Conservation (phyloP, 2,888 invertebrate genomes). For the Biston stratarius region DNA sequence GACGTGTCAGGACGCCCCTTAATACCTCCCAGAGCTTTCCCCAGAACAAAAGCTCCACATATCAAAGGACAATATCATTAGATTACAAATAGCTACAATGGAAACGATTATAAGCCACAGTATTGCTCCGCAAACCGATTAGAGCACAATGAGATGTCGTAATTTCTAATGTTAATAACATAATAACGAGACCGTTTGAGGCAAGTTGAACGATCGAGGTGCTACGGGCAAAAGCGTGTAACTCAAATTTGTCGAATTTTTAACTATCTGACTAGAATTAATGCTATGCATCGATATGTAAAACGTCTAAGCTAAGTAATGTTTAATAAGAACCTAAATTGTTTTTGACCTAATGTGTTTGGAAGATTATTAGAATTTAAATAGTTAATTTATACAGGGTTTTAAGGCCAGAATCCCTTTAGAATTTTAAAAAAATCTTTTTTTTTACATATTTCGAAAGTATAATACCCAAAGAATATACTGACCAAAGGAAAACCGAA, state of each 20-base stretch:
- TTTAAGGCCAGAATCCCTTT: too few relatives aligned
- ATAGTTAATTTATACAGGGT: too few relatives aligned
- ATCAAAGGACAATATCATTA: conserved; percentile 41
- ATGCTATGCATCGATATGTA: too few relatives aligned
- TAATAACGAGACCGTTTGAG: conserved; percentile 72
- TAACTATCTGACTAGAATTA: not conserved
- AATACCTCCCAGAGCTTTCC: conserved; percentile 2
- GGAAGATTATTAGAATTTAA: too few relatives aligned
- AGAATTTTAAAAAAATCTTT: too few relatives aligned
- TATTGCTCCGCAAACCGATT: conserved; percentile 53
- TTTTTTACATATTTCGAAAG: too few relatives aligned
- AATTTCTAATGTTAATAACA: conserved; percentile 80
- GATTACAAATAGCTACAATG: conserved; percentile 35
- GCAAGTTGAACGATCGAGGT: conserved; percentile 59
- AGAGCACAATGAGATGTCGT: conserved; percentile 76
- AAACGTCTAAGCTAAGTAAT: too few relatives aligned
- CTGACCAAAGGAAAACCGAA: too few relatives aligned
- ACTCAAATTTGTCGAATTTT: conserved; percentile 12
- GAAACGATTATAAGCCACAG: conserved; percentile 12
- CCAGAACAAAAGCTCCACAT: conserved; percentile 35
- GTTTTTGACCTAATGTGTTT: too few relatives aligned
- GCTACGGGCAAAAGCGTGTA: conserved; percentile 35
- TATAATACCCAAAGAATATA: too few relatives aligned
- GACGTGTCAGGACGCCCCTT: not conserved
- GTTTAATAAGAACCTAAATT: too few relatives aligned